Conservation (phyloP, 92 coral and sea anemone species). For the Bergia sp. region DNA sequence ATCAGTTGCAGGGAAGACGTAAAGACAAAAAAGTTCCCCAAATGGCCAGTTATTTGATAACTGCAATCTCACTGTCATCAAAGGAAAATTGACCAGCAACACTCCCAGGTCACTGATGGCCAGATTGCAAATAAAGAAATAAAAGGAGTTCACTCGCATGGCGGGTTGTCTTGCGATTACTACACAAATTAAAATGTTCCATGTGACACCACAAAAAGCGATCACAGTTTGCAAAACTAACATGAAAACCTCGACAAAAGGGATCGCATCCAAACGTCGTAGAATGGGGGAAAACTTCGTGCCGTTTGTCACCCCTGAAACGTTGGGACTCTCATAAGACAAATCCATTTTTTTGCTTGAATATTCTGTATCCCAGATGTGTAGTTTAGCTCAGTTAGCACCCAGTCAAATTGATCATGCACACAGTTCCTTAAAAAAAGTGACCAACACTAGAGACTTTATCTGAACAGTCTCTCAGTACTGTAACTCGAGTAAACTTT, state of each 20-base stretch:
- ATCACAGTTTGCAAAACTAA: slow-evolving; percentile 17
- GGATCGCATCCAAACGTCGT: background rate
- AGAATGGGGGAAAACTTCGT: background rate
- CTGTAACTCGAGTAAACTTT: too few species aligned
- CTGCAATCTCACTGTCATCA: slow-evolving; percentile 1
- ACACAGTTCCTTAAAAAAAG: background rate
- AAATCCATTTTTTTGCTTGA: background rate
- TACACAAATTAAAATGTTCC: slow-evolving; percentile 38
- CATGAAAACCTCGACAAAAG: background rate
- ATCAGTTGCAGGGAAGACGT: slow-evolving; percentile 36
- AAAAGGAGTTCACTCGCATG: slow-evolving; percentile 23
- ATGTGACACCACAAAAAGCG: slow-evolving; percentile 30
- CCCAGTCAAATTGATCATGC: background rate
- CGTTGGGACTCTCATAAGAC: background rate
- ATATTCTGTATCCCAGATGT: background rate
- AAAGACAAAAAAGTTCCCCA: slow-evolving; percentile 28
- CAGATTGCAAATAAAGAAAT: slow-evolving; percentile 29
- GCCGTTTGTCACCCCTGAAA: background rate
- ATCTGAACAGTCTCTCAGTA: too few species aligned
- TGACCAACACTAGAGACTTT: too few species aligned
- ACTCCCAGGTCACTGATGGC: slow-evolving; percentile 44
- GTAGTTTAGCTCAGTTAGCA: background rate
- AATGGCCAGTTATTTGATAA: slow-evolving; percentile 16
- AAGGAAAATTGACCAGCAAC: slow-evolving; percentile 25
- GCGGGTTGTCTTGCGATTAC: slow-evolving; percentile 30